phyloP scores from a whole-genome alignment of 2,113 vertebrate genomes.

The Bubo bubo region DNA sequence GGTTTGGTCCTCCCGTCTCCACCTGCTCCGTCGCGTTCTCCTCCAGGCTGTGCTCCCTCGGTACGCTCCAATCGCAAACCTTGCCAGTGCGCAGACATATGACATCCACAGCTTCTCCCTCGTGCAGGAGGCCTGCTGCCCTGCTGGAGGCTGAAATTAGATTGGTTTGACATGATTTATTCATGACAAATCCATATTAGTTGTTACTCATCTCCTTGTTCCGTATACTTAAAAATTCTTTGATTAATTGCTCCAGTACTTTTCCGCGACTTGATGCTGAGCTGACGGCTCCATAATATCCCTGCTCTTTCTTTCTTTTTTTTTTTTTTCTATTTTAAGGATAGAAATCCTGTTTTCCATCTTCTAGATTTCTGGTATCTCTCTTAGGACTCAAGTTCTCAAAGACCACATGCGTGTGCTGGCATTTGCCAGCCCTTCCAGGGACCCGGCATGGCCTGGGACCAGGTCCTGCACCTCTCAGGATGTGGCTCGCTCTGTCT shows the following conservation, averaged over 20 bases:
- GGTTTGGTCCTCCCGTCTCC: neutral
- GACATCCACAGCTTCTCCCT: neutral
- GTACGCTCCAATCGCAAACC: fast-evolving
- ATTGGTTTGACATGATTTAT: neutral
- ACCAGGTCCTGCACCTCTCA: neutral
- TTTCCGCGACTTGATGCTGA: neutral
- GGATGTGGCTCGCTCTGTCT: neutral
- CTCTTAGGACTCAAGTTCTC: neutral
- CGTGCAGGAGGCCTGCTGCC: neutral
- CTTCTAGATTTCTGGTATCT: neutral
- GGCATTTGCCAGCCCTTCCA: neutral
- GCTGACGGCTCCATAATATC: neutral
- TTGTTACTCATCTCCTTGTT: neutral
- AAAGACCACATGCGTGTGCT: neutral
- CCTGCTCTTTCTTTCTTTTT: neutral
- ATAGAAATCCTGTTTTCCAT: neutral
- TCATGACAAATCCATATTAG: neutral
- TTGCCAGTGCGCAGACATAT: neutral
- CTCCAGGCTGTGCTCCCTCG: fast-evolving
- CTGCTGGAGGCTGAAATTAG: neutral
- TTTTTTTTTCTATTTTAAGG: neutral
- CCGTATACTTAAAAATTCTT: neutral
- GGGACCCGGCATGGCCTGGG: neutral
- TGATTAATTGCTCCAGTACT: neutral
- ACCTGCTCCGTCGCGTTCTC: neutral